Conservation (phyloP, 2,888 invertebrate genomes). For the Agrotis exclamationis region DNA sequence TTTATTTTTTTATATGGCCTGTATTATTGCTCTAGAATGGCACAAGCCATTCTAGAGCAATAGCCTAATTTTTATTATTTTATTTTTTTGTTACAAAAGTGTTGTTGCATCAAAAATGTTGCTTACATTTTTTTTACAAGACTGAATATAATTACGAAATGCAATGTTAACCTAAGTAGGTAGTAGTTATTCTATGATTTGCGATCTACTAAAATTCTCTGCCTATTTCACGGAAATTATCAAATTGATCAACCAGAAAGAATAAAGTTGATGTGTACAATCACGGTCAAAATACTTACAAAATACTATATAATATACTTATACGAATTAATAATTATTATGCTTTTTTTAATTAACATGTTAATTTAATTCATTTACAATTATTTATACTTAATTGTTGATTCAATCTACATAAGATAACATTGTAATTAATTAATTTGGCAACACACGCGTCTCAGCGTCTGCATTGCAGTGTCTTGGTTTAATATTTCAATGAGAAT, state of each 20-base stretch:
- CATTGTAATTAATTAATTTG: constrained; percentile 73
- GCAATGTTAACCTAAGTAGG: too few species aligned
- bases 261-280: constrained; percentile 31
- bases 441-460: constrained; percentile 80
- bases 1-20: background rate
- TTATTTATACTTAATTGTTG: constrained; percentile 22
- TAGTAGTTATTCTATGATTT: background rate
- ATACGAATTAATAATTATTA: background rate
- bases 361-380: constrained; percentile 8
- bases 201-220: background rate
- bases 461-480: constrained; percentile 88
- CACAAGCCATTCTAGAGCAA: too few species aligned
- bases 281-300: constrained; percentile 15
- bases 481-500: constrained; percentile 90
- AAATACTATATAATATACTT: too few species aligned
- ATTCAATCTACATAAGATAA: constrained; percentile 9
- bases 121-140: background rate
- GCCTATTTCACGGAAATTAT: constrained; percentile 1
- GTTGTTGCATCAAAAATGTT: background rate
- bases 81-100: background rate
- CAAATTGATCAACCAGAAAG: constrained; percentile 23
- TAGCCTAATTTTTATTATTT: too few species aligned
- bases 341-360: constrained; percentile 4
- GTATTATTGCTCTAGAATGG: too few species aligned
- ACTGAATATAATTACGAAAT: background rate